Conservation (phyloP, 2,113 vertebrate species). For the Rutilus rutilus region DNA sequence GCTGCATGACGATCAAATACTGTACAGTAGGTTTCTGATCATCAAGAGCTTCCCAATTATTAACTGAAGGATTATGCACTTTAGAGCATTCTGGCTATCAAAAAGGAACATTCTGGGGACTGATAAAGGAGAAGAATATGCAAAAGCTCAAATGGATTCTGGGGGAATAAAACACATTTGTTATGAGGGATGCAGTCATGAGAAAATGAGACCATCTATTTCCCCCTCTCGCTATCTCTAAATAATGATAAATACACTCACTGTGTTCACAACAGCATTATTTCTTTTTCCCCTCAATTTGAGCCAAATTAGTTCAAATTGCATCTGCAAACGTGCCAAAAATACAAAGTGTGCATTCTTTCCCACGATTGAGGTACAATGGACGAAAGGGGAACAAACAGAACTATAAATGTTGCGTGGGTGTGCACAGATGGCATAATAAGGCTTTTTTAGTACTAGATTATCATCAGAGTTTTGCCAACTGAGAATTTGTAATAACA, state of each 20-base stretch:
- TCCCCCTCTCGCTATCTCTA: conserved; percentile 16
- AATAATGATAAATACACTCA: conserved; percentile 41
- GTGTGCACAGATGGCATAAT: neutral
- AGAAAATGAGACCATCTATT: conserved; percentile 34
- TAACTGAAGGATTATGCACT: neutral
- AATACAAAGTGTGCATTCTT: conserved; percentile 38
- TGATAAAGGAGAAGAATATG: conserved; percentile 38
- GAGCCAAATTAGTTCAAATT: conserved; percentile 53
- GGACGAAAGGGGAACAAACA: neutral
- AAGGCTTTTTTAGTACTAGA: neutral
- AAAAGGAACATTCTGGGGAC: neutral
- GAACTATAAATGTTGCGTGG: neutral
- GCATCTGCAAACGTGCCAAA: conserved; percentile 38
- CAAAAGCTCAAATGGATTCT: conserved; percentile 1
- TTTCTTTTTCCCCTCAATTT: conserved; percentile 52
- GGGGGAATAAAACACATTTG: neutral
- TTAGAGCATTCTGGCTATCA: neutral
- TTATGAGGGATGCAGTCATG: conserved; percentile 10
- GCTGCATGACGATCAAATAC: neutral
- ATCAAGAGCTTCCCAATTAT: neutral
- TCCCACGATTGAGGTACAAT: conserved; percentile 39
- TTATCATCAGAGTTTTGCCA: neutral
- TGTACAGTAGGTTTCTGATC: conserved; percentile 16
- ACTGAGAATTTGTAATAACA: neutral
- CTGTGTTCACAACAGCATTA: conserved; percentile 41